Base-by-base conservation (phyloP, 2,797 vertebrate species). In the Poeciliopsis gracilis region DNA sequence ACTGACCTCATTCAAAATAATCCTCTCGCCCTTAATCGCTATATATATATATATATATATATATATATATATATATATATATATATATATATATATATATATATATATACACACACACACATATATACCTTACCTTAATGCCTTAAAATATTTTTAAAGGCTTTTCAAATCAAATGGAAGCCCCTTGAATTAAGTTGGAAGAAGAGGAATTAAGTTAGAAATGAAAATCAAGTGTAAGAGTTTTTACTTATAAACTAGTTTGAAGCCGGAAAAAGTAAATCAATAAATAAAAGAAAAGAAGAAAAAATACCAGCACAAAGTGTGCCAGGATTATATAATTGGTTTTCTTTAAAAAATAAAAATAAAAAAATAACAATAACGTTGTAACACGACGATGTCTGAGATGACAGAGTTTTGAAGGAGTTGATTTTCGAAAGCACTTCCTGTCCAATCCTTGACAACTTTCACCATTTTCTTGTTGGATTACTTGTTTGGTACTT, bases 1-100 rank as follows among this genome's bases (percentile, higher is more conserved):
- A 89, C 90, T 94, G 93, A 94, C 94, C 94, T 94, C 92, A 91
- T 94, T 93, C 92, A 90, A 84, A 93, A 92, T 94, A 94, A 94
- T 93, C 93, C 94, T 73, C 90, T 91, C 90, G 84, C 73, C 91
- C 88, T 89, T 93, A 93, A 94, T 94, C 93, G 90, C 92, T 18
- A 46, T 2, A 49, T 49, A 49, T 7, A 49, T 49, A 49, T 7
- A 49, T 49, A 5, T 47, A 46, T 46, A 46, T 46, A 46, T 46
- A 46, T 46, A 46, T 46, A 13, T 46, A 46, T 46, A 46, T 10
- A 45, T 45, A 45, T 45, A 45, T 30, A 30, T 45, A 45, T 45
- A 45, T 45, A 45, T 45, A 45, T 45, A 12, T 45, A 45, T 12
- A 12, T 45, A n/a, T 25, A 63, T 43, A 43, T 43, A 43, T 43